Conservation (phyloP, 2,888 invertebrate species). For the Calephelis perditalis region DNA sequence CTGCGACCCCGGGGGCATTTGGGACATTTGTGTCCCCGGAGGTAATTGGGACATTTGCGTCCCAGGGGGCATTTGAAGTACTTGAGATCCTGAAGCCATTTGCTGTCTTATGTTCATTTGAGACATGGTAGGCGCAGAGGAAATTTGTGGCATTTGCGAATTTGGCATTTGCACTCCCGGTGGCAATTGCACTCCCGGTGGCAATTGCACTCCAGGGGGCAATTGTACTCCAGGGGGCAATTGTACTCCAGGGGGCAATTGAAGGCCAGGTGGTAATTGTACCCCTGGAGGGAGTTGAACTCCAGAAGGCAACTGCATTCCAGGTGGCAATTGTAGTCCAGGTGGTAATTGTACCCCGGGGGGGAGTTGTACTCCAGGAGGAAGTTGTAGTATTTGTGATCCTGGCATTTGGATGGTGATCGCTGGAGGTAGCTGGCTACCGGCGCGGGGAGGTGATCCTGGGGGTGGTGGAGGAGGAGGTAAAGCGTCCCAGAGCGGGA, state of each 20-base stretch:
- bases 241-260: not conserved
- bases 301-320: not conserved
- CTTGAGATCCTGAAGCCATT: not conserved
- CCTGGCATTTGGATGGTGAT: constrained; percentile 24
- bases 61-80: constrained; percentile 3
- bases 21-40: not conserved
- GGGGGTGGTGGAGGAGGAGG: constrained; percentile 70
- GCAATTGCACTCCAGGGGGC: not conserved
- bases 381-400: constrained; percentile 5
- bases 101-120: not conserved
- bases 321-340: not conserved
- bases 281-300: not conserved
- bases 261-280: not conserved
- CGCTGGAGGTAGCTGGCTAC: constrained; percentile 23
- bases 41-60: not conserved
- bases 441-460: constrained; percentile 49
- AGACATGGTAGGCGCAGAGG: not conserved
- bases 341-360: not conserved
- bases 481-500: constrained; percentile 71
- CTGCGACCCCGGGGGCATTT: not conserved
- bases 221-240: not conserved
- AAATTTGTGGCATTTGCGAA: constrained; percentile 1
- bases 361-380: too few relatives aligned
- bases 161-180: not conserved
- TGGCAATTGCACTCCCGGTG: not conserved